A percentile compares a stretch with the other conserved stretches of the same genome.
Conservation (phyloP, 2,797 vertebrate genomes). For the Sebastiscus albofasciatus region DNA sequence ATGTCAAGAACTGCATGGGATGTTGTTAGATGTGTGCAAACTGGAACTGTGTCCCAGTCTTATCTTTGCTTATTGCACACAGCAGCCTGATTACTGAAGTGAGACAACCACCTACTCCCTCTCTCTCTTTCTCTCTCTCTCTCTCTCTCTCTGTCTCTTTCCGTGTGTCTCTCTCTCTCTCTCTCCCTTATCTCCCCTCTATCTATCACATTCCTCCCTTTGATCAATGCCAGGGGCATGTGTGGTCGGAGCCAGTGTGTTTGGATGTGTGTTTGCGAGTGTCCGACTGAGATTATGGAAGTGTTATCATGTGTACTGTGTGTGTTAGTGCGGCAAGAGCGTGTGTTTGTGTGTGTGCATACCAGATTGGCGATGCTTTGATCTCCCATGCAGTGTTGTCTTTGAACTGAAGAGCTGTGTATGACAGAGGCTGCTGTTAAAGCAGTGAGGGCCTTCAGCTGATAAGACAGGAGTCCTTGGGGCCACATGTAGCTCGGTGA, state of each 20-base stretch:
- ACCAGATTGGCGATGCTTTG: conserved; percentile 71
- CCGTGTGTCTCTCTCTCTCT: conserved; percentile 10
- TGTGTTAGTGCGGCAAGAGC: conserved; percentile 49
- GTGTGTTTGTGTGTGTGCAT: conserved; percentile 56
- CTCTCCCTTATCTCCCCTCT: conserved; percentile 60
- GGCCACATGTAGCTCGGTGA: conserved; percentile 25
- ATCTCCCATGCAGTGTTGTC: conserved; percentile 76
- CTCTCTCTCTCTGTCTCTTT: not conserved
- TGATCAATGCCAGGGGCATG: conserved; percentile 78
- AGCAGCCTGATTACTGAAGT: conserved; percentile 54
- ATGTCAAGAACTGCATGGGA: conserved; percentile 1
- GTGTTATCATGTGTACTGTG: conserved; percentile 69
- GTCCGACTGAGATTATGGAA: conserved; percentile 70
- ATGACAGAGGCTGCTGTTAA: conserved; percentile 66
- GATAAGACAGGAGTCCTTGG: conserved; percentile 58
- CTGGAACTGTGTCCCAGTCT: conserved; percentile 23
- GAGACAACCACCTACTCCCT: conserved; percentile 40
- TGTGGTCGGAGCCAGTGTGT: conserved; percentile 66
- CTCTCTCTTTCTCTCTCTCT: conserved; percentile 4
- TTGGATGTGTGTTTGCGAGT: conserved; percentile 62
- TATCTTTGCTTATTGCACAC: conserved; percentile 46
- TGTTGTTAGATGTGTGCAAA: conserved; percentile 32
- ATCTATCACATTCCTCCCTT: conserved; percentile 83
- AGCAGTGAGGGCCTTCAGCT: conserved; percentile 55
- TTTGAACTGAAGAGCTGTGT: conserved; percentile 73